These are phyloP conservation scores for Caenorhabditis becei DNA, from an alignment of 2,888 invertebrate species.

Conservation along the genomic window DNA sequence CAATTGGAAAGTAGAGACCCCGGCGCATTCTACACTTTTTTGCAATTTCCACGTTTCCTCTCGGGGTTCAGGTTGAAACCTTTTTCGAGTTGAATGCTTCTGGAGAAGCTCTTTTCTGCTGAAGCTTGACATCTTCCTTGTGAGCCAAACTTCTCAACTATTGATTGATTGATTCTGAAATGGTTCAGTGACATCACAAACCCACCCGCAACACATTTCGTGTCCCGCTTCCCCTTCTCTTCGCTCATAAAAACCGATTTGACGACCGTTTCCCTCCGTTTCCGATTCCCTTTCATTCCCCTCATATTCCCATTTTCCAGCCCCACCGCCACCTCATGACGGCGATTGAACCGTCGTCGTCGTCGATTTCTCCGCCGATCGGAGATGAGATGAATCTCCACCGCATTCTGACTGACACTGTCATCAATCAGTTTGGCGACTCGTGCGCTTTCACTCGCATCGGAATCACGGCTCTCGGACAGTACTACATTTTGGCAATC, in stretches of 20 bases:
- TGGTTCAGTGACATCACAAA: conserved; percentile 10
- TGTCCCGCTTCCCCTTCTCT: conserved; percentile 11
- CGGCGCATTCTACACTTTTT: conserved; percentile 2
- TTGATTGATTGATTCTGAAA: too few relatives aligned
- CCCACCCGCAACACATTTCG: conserved; percentile 27
- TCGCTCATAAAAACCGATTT: conserved; percentile 34
- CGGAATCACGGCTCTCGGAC: conserved; percentile 65
- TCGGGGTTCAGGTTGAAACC: too few relatives aligned
- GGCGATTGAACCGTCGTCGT: conserved; percentile 36
- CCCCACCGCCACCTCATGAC: conserved; percentile 4
- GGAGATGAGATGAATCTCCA: conserved; percentile 51
- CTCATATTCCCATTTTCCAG: conserved; percentile 1
- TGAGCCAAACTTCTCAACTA: too few relatives aligned
- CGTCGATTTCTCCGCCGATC: not conserved
- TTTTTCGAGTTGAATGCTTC: too few relatives aligned
- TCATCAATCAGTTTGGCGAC: conserved; percentile 60
- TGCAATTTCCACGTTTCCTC: conserved; percentile 8
- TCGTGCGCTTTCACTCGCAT: conserved; percentile 54
- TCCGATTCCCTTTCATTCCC: not conserved
- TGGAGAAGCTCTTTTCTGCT: not conserved
- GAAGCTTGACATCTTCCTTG: too few relatives aligned
- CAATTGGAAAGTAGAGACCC: conserved; percentile 14
- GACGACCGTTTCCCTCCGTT: conserved; percentile 25
- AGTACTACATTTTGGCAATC: conserved; percentile 63
- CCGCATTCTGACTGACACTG: conserved; percentile 56